A percentile compares a stretch with the other conserved stretches of the same genome.
phyloP scores from a whole-genome alignment of 2,797 vertebrate genomes.

The Okamejei kenojei region DNA sequence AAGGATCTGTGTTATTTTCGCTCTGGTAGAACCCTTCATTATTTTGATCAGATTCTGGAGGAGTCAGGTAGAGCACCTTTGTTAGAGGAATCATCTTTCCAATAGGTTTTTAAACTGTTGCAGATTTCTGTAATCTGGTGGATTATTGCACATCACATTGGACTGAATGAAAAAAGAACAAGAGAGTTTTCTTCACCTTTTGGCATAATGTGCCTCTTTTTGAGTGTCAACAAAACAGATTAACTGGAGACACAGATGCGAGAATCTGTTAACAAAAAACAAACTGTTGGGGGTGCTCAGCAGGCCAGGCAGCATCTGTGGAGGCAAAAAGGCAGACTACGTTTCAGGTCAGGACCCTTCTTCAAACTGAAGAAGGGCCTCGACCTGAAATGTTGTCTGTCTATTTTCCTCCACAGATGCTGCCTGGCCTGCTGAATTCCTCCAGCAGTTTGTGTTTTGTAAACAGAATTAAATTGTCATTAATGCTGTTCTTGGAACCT shows the following conservation, averaged over 20 bases:
- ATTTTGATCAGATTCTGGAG: not conserved
- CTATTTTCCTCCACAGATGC: no score
- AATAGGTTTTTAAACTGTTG: not conserved
- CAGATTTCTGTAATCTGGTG: not conserved
- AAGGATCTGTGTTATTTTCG: not conserved
- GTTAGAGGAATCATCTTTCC: not conserved
- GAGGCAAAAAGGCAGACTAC: no score
- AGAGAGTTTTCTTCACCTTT: not conserved
- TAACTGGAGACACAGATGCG: not conserved
- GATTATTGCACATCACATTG: not conserved
- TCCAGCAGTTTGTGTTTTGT: no score
- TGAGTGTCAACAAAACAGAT: conserved; percentile 13
- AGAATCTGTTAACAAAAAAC: no score
- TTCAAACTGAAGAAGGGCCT: no score
- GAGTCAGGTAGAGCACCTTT: not conserved
- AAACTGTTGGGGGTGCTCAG: no score
- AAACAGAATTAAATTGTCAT: not conserved
- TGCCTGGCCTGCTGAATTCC: no score
- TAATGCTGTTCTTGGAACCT: not conserved
- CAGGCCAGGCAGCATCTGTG: no score
- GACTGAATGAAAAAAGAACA: not conserved
- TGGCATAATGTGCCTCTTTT: not conserved
- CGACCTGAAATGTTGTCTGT: no score
- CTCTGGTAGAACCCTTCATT: not conserved
- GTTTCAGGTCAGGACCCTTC: no score